These are phyloP conservation scores for Chaetodon trifascialis DNA, from an alignment of 2,113 vertebrate genomes.

Conservation along the genomic window DNA sequence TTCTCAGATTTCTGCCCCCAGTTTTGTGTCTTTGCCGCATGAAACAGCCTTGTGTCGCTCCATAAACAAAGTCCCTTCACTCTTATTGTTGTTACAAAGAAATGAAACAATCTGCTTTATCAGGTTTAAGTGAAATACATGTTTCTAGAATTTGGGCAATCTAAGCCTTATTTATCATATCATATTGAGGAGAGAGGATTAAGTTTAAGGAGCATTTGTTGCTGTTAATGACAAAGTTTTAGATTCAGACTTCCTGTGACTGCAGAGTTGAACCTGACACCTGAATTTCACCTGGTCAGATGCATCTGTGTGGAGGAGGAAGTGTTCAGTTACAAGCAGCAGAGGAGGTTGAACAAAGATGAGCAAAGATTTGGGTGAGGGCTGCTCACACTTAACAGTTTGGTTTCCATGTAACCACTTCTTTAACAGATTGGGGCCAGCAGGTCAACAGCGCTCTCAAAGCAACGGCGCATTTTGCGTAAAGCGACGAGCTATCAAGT, in stretches of 20 bases:
- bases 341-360: not conserved
- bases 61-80: not conserved
- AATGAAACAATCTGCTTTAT: not conserved
- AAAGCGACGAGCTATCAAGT: conserved; percentile 72
- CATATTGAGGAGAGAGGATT: not conserved
- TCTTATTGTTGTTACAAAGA: not conserved
- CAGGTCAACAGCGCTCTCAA: conserved; percentile 50
- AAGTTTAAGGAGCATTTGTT: not conserved
- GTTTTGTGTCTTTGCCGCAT: not conserved
- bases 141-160: not conserved
- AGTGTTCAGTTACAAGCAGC: not conserved
- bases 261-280: not conserved
- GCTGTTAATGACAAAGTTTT: not conserved
- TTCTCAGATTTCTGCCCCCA: not conserved
- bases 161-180: not conserved
- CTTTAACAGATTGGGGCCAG: conserved; percentile 58
- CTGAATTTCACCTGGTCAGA: not conserved
- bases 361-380: not conserved
- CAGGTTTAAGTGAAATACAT: not conserved
- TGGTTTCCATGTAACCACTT: conserved; percentile 26
- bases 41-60: not conserved
- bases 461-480: conserved; percentile 53
- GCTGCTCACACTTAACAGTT: not conserved
- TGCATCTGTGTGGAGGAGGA: not conserved
- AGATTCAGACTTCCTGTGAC: not conserved